Base-by-base conservation (phyloP, 2,797 vertebrate species). In the Rhynchonycteris naso region DNA sequence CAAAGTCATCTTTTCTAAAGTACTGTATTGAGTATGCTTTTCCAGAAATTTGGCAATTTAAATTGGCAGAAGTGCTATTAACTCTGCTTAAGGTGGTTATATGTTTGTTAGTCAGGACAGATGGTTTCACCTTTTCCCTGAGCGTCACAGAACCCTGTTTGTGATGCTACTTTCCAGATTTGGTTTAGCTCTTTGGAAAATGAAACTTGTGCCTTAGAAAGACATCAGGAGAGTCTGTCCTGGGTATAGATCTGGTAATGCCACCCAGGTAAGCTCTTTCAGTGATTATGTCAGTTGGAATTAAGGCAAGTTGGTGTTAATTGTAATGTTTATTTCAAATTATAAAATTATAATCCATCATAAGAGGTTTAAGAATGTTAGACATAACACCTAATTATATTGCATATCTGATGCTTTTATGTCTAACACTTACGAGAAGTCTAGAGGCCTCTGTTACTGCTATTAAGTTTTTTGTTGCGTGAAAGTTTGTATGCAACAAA, bases 141-240 rank as follows among this genome's bases (percentile, higher is more conserved):
- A 88, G 65, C 16, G 18, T 87, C 56, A 65, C 33, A 71, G 69
- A 88, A 83, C 66, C 75, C 16, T 80, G 19, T 82, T 80, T 59
- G 19, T 83, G 61, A 78, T 5, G 7, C n/a, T 61, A 2, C 30
- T 96, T 90, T 4, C 24, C 68, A 52, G 54, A 81, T 59, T 92
- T 75, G 6, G 88, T 28, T 89, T 68, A 75, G 28, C 35, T 50
- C 80, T 88, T 88, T 52, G 56, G 78, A 94, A 87, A 72, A 65
- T 12, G 13, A 75, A 71, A 88, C 66, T 93, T 52, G 13, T 81
- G 35, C 54, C 72, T 98, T 82, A 81, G 89, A 94, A 66, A 83
- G 9, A 3, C 11, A 28, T 35, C 21, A 9, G 43, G 38, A 38
- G 24, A 74, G 80, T 47, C 15, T 58, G 63, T n/a, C 76, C 16